Evolutionary conservation across 2,113 vertebrate species (phyloP), one percentile per base, ranked within the genome.

Genomic region (Oryzias javanicus): DNA sequence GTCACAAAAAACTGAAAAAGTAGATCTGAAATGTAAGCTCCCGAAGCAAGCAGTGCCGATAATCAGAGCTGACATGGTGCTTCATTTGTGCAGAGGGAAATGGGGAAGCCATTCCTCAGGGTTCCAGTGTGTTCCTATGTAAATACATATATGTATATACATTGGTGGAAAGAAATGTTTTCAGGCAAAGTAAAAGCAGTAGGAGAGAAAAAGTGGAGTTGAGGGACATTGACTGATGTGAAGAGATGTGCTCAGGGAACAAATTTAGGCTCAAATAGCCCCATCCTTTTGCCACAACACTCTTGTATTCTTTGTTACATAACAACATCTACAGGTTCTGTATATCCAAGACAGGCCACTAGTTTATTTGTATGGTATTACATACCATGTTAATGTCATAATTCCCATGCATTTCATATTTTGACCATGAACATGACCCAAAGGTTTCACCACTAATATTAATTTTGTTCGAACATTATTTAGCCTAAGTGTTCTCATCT

Each of bases 1-100:
- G 51, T 54, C 45, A 45, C 66, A 67, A 35, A 67, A 70, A 75
- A 70, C 55, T 20, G 51, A 62, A 64, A 50, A 44, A 76, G 27
- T 56, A 68, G 55, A 73, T 83, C 73, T 51, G 76, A 89, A 88
- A 90, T 85, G 88, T 84, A 82, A 86, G 55, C 78, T 90, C 81
- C 86, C 74, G 71, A 73, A 88, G 88, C 76, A 52, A 86, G 60
- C 60, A 20, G 60, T 60, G 56, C 62, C 64, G 58, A 61, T 88
- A 82, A 90, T 83, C 55, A 45, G 70, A 88, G 63, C 71, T 86
- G 87, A 89, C 88, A 81, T 62, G 70, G 42, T 56, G 60, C 72
- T 81, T 60, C 1, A 40, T 72, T 77, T 86, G 60, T 72, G 68
- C 55, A 76, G 64, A 5, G 74, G 83, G 74, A 79, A 82, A 69